Conservation (phyloP, 92 coral and sea anemone genomes). For the Palythoa caribaeorum region DNA sequence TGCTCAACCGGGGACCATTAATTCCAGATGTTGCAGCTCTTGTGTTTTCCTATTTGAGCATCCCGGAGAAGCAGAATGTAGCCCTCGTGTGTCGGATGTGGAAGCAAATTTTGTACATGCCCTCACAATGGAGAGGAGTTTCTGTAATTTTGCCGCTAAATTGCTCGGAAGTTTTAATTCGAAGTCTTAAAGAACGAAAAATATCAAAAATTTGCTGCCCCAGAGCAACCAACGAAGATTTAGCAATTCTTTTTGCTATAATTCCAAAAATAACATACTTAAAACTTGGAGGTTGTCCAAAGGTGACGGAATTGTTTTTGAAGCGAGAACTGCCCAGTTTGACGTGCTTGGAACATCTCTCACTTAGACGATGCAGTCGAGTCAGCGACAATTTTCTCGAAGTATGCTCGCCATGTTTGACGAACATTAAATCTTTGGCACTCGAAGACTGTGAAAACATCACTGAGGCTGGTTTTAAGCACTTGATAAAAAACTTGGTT, state of each 20-base stretch:
- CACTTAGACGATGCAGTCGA: slow-evolving; percentile 84
- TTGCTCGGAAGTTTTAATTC: slow-evolving; percentile 69
- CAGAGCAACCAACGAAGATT: slow-evolving; percentile 78
- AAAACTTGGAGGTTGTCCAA: slow-evolving; percentile 89
- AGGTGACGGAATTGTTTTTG: slow-evolving; percentile 78
- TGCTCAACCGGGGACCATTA: slow-evolving; percentile 86
- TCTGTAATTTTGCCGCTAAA: slow-evolving; percentile 78
- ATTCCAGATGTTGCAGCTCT: slow-evolving; percentile 89
- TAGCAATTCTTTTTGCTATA: slow-evolving; percentile 70
- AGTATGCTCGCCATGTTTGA: slow-evolving; percentile 78
- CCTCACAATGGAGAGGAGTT: slow-evolving; percentile 82
- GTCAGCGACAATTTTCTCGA: slow-evolving; percentile 81
- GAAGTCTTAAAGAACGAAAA: slow-evolving; percentile 76
- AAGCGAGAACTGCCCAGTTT: slow-evolving; percentile 71
- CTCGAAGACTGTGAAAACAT: slow-evolving; percentile 88
- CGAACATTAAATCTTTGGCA: slow-evolving; percentile 72
- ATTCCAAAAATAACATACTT: slow-evolving; percentile 81
- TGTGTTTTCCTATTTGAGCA: slow-evolving; percentile 82
- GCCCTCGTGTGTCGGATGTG: slow-evolving; percentile 89
- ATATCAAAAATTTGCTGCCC: slow-evolving; percentile 81
- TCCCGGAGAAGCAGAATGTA: slow-evolving; percentile 76
- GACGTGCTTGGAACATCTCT: slow-evolving; percentile 72
- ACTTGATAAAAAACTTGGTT: slow-evolving; percentile 69
- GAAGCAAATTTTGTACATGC: slow-evolving; percentile 79
- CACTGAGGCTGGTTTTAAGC: slow-evolving; percentile 83